Conservation (phyloP, 2,888 invertebrate genomes). For the Gortyna flavago region DNA sequence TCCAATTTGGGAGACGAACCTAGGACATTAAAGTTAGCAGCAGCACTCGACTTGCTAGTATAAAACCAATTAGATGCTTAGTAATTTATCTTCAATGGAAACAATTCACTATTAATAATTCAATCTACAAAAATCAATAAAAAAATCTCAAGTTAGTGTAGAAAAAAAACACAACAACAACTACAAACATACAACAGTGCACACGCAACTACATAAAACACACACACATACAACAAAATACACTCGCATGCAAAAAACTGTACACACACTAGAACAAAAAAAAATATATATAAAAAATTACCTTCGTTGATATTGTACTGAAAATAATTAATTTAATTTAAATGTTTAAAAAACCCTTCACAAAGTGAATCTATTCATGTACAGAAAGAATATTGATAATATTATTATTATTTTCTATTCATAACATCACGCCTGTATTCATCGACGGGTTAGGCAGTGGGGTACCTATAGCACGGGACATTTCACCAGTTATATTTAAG, state of each 20-base stretch:
- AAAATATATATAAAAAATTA: slow-evolving; percentile 47
- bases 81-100: neutral
- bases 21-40: neutral
- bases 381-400: neutral
- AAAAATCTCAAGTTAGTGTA: slow-evolving; percentile 28
- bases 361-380: neutral
- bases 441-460: too few relatives aligned
- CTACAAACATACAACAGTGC: slow-evolving; percentile 50
- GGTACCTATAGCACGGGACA: neutral
- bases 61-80: neutral
- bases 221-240: slow-evolving; percentile 51
- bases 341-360: slow-evolving; percentile 1
- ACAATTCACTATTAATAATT: neutral
- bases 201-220: slow-evolving; percentile 60
- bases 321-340: slow-evolving; percentile 35
- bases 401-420: neutral
- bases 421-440: neutral
- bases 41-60: neutral
- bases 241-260: slow-evolving; percentile 58
- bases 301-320: slow-evolving; percentile 48
- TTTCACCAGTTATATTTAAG: neutral
- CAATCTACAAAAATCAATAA: neutral
- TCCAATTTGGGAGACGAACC: neutral
- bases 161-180: slow-evolving; percentile 35
- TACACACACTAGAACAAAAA: slow-evolving; percentile 41